A percentile compares a stretch with the other conserved stretches of the same genome.
phyloP scores from a whole-genome alignment of 2,888 invertebrate species.

The Chrysolina americana region DNA sequence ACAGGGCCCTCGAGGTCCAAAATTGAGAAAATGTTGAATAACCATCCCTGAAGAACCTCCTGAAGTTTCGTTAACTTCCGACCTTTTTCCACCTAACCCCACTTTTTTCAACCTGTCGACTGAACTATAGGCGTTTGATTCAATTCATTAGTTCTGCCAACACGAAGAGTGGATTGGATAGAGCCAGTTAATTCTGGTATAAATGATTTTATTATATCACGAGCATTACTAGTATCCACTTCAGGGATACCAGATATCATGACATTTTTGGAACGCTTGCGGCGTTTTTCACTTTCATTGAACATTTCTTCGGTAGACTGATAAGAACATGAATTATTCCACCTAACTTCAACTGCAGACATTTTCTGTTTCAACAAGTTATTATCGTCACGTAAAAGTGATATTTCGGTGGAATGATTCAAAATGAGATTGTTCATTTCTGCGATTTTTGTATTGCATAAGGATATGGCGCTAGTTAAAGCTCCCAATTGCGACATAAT shows the following conservation, averaged over 20 bases:
- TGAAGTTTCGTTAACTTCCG: no score
- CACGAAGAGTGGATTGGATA: constrained; percentile 3
- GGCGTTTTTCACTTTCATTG: constrained; percentile 1
- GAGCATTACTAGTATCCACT: no score
- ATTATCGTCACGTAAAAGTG: constrained; percentile 3
- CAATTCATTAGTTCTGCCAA: not conserved
- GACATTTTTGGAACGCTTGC: not conserved
- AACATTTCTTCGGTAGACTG: constrained; percentile 9
- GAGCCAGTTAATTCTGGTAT: constrained; percentile 3
- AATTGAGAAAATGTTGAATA: no score
- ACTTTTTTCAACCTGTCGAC: no score
- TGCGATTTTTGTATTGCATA: constrained; percentile 5
- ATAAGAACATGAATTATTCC: constrained; percentile 5
- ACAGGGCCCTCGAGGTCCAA: no score
- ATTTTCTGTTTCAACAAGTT: not conserved
- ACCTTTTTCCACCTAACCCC: no score
- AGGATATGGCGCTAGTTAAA: constrained; percentile 8
- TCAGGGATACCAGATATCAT: no score
- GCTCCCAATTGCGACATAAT: constrained; percentile 4
- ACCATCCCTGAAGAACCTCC: no score
- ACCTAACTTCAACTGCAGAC: not conserved
- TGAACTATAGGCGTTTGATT: no score
- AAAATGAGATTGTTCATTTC: constrained; percentile 5
- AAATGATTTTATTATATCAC: constrained; percentile 9
- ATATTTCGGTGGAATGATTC: not conserved